Percentiles rank a stretch among this genome's conserved stretches.
Conservation (phyloP, 2,797 vertebrate genomes). For the Pyrocephalus nanus region DNA sequence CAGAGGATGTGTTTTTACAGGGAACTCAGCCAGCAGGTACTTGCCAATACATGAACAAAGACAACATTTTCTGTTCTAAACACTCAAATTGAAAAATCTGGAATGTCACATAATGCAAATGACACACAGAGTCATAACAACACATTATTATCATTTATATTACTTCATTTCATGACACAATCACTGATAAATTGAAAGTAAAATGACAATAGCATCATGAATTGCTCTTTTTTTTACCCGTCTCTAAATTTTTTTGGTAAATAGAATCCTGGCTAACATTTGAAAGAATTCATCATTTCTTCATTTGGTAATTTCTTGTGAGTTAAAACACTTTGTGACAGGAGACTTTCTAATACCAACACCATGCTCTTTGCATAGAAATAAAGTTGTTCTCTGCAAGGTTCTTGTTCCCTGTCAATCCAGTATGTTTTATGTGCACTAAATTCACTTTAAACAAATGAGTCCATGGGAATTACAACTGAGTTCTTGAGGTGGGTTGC, state of each 20-base stretch:
- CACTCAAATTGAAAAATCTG: background rate
- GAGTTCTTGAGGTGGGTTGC: background rate
- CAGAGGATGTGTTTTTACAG: slow-evolving; percentile 19
- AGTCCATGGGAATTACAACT: background rate
- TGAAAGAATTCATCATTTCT: slow-evolving; percentile 22
- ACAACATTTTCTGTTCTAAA: slow-evolving; percentile 41
- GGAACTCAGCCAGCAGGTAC: slow-evolving; percentile 10
- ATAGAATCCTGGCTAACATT: background rate
- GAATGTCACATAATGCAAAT: slow-evolving; percentile 49
- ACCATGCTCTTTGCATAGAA: background rate
- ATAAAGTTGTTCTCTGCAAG: background rate
- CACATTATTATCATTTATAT: slow-evolving; percentile 52
- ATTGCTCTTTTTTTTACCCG: fast-evolving
- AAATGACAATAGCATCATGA: slow-evolving; percentile 19
- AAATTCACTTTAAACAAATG: background rate
- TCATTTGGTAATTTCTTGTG: slow-evolving; percentile 34
- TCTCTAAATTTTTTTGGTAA: background rate
- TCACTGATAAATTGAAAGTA: slow-evolving; percentile 41
- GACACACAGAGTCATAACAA: slow-evolving; percentile 55
- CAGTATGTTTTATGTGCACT: background rate
- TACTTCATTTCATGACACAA: slow-evolving; percentile 50
- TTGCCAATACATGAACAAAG: slow-evolving; percentile 44
- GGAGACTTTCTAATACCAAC: slow-evolving; percentile 17
- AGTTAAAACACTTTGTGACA: background rate
- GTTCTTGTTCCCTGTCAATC: background rate